Evolutionary conservation across 2,113 vertebrate genomes (phyloP), one percentile per base, ranked within the genome.

Genomic region (Labeo rohita): DNA sequence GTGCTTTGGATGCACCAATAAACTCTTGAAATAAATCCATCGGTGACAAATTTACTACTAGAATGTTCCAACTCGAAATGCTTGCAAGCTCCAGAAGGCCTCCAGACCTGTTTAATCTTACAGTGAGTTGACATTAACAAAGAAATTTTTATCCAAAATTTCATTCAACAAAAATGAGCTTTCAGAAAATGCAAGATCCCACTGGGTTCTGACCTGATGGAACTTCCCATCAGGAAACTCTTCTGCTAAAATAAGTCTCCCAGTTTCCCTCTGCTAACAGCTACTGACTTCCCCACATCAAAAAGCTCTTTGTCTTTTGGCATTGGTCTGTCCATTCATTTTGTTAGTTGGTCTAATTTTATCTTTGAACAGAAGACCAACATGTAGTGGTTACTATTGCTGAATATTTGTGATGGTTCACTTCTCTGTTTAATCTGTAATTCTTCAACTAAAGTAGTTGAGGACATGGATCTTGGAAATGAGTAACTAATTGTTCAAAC

Each of bases 171-270:
- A 21, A 65, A 34, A 70, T 79, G 34, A 75, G 8, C 80, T 56
- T 59, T 61, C 70, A 84, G 56, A 81, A 6, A 28, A 43, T 45
- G 65, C 28, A 28, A 18, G 68, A 77, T 90, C 65, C 36, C 47
- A 6, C 21, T 15, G 15, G 8, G 16, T 16, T 56, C 66, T 45
- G 8, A 66, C 54, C 77, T 36, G n/a, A 72, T 81, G 85, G 72
- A 65, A 36, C 80, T 88, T 87, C 87, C 88, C 63, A 49, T 86
- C 78, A 85, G 87, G 87, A 88, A 91, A 80, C 49, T 34, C 72
- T 85, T 86, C 50, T 68, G 59, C 88, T 80, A 79, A 86, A 89
- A 88, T 85, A 81, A 47, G 49, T 82, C 73, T 65, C 49, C 39
- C 34, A 39, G 47, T 68, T 80, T 77, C 80, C 84, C 47, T 54